Percentiles rank a stretch among this genome's conserved stretches.
phyloP scores from a whole-genome alignment of 2,113 vertebrate species.

The Albula goreensis region DNA sequence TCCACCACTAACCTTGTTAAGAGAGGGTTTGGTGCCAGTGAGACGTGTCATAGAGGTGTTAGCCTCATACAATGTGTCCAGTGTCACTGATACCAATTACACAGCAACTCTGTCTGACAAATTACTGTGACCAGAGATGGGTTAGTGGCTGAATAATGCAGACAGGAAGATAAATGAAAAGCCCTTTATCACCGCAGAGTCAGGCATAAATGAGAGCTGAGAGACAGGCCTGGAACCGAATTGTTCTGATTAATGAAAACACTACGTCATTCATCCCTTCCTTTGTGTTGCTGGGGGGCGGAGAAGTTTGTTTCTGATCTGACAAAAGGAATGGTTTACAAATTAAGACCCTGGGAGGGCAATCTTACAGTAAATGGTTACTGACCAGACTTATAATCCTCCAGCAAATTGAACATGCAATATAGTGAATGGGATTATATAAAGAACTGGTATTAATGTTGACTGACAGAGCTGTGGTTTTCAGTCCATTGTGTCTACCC shows the following conservation, averaged over 20 bases:
- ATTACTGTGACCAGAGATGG: conserved; percentile 4
- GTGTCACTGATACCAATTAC: background rate
- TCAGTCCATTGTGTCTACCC: background rate
- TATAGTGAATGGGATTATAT: background rate
- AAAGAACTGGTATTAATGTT: background rate
- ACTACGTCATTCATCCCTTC: conserved; percentile 12
- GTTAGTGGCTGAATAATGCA: conserved; percentile 18
- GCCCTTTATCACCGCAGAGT: background rate
- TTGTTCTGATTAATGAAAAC: conserved; percentile 27
- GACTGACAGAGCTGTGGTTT: background rate
- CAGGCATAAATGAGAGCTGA: conserved; percentile 14
- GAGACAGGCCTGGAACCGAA: conserved; percentile 31
- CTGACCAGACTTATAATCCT: background rate
- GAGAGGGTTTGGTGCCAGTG: no score
- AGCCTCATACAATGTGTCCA: background rate
- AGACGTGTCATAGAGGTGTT: no score
- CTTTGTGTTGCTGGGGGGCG: background rate
- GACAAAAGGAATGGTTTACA: background rate
- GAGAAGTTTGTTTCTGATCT: background rate
- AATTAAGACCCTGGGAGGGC: background rate
- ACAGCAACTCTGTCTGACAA: background rate
- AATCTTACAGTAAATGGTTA: background rate
- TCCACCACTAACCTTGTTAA: no score
- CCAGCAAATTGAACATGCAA: background rate
- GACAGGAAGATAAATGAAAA: conserved; percentile 12